Base-by-base conservation (phyloP, 2,113 vertebrate species). In the Proteles cristata region DNA sequence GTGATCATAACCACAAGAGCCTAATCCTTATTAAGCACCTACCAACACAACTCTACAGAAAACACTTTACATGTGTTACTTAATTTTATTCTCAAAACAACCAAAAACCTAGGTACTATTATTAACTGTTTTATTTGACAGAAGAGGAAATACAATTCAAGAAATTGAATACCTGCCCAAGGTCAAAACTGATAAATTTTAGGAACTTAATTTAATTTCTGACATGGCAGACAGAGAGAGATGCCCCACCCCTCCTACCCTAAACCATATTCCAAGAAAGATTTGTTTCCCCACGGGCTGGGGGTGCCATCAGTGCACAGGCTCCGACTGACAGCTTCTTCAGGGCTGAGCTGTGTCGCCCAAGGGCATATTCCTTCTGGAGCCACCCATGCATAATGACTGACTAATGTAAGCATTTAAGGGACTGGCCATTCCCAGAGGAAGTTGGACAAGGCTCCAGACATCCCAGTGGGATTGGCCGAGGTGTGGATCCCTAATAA, bases 61-160 rank as follows among this genome's bases (percentile, higher is more conserved):
- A 35, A 50, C 23, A 65, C 12, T 50, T 89, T 11, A 77, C 16
- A 5, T 84, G 2, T 53, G 9, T 39, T 58, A 19, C 39, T 5
- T 74, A 31, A 80, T 66, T 86, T 81, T 73, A 82, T 48, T 91
- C 12, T 58, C 58, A 82, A 5, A 71, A 66, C 14, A 91, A 43
- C 1, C 31, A 58, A 76, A 80, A 48, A 65, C 0, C 19, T 82
- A 39, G 16, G 53, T 55, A 28, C 8, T n/a, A 16, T 76, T 53
- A 82, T 45, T 17, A 61, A 7, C n/a, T n/a, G 86, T 76, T 84
- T 71, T 35, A 48, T 68, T 63, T 91, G 80, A 21, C 1, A 76
- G n/a, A 76, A 55, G 11, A 33, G 26, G 21, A 73, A 86, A 65
- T 21, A 31, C 53, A 87, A 76, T 82, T 94, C 26, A 58, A 74